Percentiles rank a stretch among this genome's conserved stretches.
These are phyloP conservation scores for Lapara coniferarum DNA, from an alignment of 2,888 invertebrate species.

Conservation along the genomic window DNA sequence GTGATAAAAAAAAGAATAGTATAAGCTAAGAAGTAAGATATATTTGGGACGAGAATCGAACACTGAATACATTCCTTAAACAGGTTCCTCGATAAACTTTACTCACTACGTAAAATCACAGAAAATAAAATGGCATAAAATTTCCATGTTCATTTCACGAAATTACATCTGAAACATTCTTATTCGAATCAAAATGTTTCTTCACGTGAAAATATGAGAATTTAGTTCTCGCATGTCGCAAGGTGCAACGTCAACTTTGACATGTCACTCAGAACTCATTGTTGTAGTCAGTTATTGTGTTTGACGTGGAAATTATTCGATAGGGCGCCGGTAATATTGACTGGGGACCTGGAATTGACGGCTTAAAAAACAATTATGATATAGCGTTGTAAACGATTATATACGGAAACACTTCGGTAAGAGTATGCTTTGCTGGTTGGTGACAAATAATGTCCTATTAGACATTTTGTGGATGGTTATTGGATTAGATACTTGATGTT, in stretches of 20 bases:
- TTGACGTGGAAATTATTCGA: slow-evolving; percentile 75
- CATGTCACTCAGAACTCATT: slow-evolving; percentile 65
- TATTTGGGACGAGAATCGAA: too few relatives aligned
- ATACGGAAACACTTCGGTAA: too few relatives aligned
- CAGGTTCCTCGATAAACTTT: too few relatives aligned
- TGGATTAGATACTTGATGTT: too few relatives aligned
- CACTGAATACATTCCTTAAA: too few relatives aligned
- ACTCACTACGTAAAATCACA: too few relatives aligned
- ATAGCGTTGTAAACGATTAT: not conserved
- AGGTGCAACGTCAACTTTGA: slow-evolving; percentile 42
- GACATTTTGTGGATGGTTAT: too few relatives aligned
- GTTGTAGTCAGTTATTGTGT: slow-evolving; percentile 64
- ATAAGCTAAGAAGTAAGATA: too few relatives aligned
- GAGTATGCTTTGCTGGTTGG: not conserved
- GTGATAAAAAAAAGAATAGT: too few relatives aligned
- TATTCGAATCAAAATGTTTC: not conserved
- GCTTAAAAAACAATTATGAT: slow-evolving; percentile 31
- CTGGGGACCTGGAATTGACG: slow-evolving; percentile 45
- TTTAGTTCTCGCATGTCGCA: slow-evolving; percentile 18
- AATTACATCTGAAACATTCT: not conserved
- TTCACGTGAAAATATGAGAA: slow-evolving; percentile 6
- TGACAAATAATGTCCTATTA: not conserved
- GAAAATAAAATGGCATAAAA: not conserved
- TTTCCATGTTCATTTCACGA: too few relatives aligned
- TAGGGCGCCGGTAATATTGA: slow-evolving; percentile 54